A percentile compares a stretch with the other conserved stretches of the same genome.
Conservation (phyloP, 2,888 invertebrate genomes). For the Cistogaster globosa region DNA sequence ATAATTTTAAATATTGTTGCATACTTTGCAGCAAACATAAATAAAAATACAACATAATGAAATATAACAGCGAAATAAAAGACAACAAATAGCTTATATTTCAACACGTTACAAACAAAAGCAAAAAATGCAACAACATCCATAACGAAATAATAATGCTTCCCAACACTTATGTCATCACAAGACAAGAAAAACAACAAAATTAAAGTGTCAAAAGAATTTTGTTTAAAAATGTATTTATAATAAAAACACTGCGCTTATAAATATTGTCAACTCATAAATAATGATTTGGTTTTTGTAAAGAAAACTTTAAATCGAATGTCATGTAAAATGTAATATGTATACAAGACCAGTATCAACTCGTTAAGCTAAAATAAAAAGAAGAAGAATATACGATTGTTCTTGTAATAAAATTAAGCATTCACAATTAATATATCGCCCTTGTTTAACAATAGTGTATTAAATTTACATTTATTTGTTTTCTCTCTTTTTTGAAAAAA, state of each 20-base stretch:
- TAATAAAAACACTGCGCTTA: constrained; percentile 48
- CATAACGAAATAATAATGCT: constrained; percentile 5
- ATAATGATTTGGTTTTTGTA: constrained; percentile 32
- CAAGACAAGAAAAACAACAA: constrained; percentile 11
- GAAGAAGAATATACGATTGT: background rate
- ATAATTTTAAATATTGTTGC: constrained; percentile 66
- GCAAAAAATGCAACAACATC: constrained; percentile 26
- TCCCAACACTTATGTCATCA: constrained; percentile 21
- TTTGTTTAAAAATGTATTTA: constrained; percentile 26
- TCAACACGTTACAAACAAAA: constrained; percentile 60
- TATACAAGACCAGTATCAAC: constrained; percentile 17
- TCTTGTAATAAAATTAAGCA: background rate
- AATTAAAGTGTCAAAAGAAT: constrained; percentile 46
- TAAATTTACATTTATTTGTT: too few relatives aligned
- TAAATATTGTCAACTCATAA: constrained; percentile 52
- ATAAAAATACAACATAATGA: constrained; percentile 27
- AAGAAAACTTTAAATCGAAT: constrained; percentile 31
- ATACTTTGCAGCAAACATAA: constrained; percentile 60
- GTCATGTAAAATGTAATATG: constrained; percentile 44
- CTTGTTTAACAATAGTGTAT: too few relatives aligned
- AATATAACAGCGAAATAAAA: constrained; percentile 6
- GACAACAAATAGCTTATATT: constrained; percentile 51
- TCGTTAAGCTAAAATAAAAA: background rate
- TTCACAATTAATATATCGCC: too few relatives aligned
- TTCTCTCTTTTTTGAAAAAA: too few relatives aligned